Percentiles rank a stretch among this genome's conserved stretches.
These are phyloP conservation scores for Hemithea aestivaria DNA, from an alignment of 2,888 invertebrate species.

Conservation along the genomic window DNA sequence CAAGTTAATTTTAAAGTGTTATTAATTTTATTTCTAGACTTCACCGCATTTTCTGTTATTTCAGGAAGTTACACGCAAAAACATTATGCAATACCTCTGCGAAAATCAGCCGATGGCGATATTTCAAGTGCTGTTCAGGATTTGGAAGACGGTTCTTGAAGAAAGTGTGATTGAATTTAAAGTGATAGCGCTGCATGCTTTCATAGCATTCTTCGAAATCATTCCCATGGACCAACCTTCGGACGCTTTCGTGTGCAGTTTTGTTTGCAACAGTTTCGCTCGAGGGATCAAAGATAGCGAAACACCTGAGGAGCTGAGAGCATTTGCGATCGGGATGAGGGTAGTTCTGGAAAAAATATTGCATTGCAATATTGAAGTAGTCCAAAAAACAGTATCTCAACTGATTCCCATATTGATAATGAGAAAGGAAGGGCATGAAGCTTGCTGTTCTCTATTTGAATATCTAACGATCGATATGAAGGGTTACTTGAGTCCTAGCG, in stretches of 20 bases:
- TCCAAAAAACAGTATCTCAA: conserved; percentile 70
- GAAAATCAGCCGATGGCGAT: conserved; percentile 68
- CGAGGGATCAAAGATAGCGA: conserved; percentile 66
- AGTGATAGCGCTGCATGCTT: conserved; percentile 76
- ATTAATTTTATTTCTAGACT: too few species aligned
- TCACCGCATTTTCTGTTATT: too few species aligned
- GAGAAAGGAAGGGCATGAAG: conserved; percentile 49
- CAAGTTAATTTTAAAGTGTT: too few species aligned
- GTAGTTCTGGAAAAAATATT: conserved; percentile 60
- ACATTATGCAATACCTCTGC: conserved; percentile 59
- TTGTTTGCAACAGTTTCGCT: conserved; percentile 73
- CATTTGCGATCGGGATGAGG: conserved; percentile 61
- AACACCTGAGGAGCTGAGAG: conserved; percentile 41
- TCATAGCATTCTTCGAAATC: conserved; percentile 70
- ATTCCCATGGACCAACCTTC: conserved; percentile 59
- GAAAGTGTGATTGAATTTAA: conserved; percentile 72
- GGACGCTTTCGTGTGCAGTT: conserved; percentile 77
- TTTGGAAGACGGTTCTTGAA: conserved; percentile 69
- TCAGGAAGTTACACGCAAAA: conserved; percentile 54
- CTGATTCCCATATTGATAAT: conserved; percentile 75
- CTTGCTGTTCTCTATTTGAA: conserved; percentile 63
- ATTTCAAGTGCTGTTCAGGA: conserved; percentile 71
- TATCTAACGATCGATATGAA: conserved; percentile 75
- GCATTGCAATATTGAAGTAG: conserved; percentile 53
- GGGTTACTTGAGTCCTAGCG: conserved; percentile 58